Base-by-base conservation (phyloP, 2,888 invertebrate genomes). In the Oligia strigilis region DNA sequence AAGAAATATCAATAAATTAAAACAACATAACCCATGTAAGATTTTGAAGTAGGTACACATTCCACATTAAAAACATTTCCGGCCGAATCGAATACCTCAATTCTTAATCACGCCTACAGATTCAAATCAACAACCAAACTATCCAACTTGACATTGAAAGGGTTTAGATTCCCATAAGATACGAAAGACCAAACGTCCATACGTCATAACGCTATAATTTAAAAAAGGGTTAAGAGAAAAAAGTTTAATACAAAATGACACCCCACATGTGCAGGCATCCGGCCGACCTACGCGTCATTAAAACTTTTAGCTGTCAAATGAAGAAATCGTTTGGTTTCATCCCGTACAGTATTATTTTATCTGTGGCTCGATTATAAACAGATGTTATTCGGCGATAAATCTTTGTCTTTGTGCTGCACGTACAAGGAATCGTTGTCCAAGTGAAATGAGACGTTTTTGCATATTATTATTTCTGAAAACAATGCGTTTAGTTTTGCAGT, bases 141-240 rank as follows among this genome's bases (percentile, higher is more conserved):
- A 78, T 84, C 79, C 72, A 82, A 78, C 74, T 52, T 71, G 78
- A 79, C 86, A 83, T 88, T 81, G 81, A 82, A 88, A 80, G 90
- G 93, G 93, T 89, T 90, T 88, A 87, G 91, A 93, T 95, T 96
- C 96, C 95, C 96, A 96, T 95, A 93, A 91, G 90, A 88, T 88
- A 85, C 73, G 75, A 77, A 74, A 67, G 80, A 73, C 81, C 81
- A 70, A 87, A 86, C 80, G 75, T 86, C 75, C 90, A 90, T 92
- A 93, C 95, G 95, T 95, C 95, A 96, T 92, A 92, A 93, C 91
- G 92, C 92, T 93, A 95, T 95, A 95, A 95, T 95, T 95, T 93
- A 94, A 95, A 94, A 83, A 90, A 95, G 95, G 96, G 96, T 95
- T 96, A 93, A 94, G 92, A 94, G 91, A 95, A 96, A 95, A 96